Base-by-base conservation (phyloP, 1,140 invertebrate species). In the Tetragnatha versicolor region DNA sequence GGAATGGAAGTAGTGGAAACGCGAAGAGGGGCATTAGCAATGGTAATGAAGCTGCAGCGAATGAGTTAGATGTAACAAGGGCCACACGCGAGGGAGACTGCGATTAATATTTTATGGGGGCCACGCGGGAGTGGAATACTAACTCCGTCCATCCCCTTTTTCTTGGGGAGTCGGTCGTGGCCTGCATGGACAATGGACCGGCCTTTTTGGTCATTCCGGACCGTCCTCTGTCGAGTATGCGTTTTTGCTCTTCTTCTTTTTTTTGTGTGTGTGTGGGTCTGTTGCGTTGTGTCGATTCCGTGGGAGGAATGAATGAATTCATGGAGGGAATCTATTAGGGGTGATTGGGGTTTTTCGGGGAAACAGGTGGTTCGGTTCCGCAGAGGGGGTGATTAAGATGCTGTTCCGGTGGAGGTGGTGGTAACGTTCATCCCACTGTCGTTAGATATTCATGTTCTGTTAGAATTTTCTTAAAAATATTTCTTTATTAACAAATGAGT, bases 21-120 rank as follows among this genome's bases (percentile, higher is more conserved):
- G 37, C 49, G 51, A 73, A 35, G 33, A 31, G 31, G 33, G 73
- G 73, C 73, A 77, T 77, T 77, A 77, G 73, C 73, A 77, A 77
- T 77, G 73, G 73, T 77, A 77, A 77, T 77, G 73, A 77, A 77
- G 73, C 73, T 61, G 39, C 70, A 61, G 70, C 73, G 60, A 77
- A 65, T 65, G 73, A 77, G 73, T 77, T 77, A 77, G 73, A 65
- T 77, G 73, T 77, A 77, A 77, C 73, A 77, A 65, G 58, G 45
- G 35, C 60, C 29, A 42, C 63, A 58, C 29, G 58, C 25, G 37
- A 39, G n/a, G 51, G 9, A 22, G 42, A 47, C 73, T 61, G 58
- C 73, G 73, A 77, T 77, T 77, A 77, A 77, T 77, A 77, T 77
- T 77, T 77, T 77, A 77, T 77, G 73, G 73, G 73, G 73, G 73